phyloP scores from a whole-genome alignment of 2,113 vertebrate species.

The Siphamia tubifer region DNA sequence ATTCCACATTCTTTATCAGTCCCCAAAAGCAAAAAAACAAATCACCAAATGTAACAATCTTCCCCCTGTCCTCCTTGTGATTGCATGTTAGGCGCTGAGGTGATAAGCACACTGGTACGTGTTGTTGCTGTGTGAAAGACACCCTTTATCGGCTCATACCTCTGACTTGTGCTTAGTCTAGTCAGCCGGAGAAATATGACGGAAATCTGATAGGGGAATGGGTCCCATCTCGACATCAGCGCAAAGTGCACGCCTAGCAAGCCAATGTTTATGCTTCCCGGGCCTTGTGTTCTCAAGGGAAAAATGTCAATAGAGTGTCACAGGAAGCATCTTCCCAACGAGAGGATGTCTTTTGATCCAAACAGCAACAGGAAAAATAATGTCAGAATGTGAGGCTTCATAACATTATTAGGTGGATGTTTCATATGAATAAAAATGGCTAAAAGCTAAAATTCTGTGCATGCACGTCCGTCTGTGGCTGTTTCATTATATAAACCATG shows the following conservation, averaged over 20 bases:
- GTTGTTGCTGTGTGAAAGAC: conserved; percentile 86
- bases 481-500: neutral
- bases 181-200: conserved; percentile 82
- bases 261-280: conserved; percentile 78
- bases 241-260: conserved; percentile 73
- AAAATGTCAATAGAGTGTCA: conserved; percentile 79
- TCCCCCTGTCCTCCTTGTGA: conserved; percentile 79
- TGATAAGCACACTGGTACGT: conserved; percentile 83
- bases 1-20: conserved; percentile 72
- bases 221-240: conserved; percentile 81
- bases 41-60: conserved; percentile 87
- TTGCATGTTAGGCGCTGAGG: conserved; percentile 81
- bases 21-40: conserved; percentile 76
- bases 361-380: neutral
- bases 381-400: neutral
- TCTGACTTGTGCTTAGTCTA: conserved; percentile 85
- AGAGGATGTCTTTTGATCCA: conserved; percentile 47
- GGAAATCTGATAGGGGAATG: conserved; percentile 80
- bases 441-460: neutral
- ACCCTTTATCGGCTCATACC: conserved; percentile 83
- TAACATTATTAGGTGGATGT: neutral
- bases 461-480: neutral
- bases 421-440: too few relatives aligned
- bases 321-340: conserved; percentile 50
- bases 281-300: conserved; percentile 70